Evolutionary conservation across 1,140 invertebrate genomes (phyloP), one percentile per base, ranked within the genome.

Genomic region (Aethina tumida): DNA sequence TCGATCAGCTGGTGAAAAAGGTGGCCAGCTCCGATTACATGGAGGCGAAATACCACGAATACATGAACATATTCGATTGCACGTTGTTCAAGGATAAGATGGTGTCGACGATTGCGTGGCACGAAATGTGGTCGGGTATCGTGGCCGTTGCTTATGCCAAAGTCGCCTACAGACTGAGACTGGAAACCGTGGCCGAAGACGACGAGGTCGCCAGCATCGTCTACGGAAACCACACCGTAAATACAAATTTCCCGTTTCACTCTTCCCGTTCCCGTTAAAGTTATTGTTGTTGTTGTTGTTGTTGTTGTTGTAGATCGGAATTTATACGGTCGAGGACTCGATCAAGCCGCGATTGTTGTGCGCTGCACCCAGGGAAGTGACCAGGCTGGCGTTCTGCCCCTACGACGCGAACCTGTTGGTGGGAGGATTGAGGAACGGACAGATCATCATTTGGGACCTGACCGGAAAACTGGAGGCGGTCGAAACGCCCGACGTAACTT

Each of bases 361-460:
- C 21, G 73, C 81, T 52, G 68, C 73, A 9, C 70, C 73, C 0
- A 64, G 75, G 21, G 76, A 81, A 64, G 70, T 82, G 0, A 70
- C 70, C 6, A 56, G 61, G 0, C 53, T 84, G 5, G 68, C 73
- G 1, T 79, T 81, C 56, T 81, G 76, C 55, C 78, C 77, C 1
- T 70, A 72, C 25, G 67, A 84, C 50, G 71, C 71, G 25, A 79
- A 80, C 56, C 50, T 81, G 22, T 49, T 84, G 29, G 47, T 81
- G 18, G 82, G 80, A 15, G 81, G 81, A n/a, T 77, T 72, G 20
- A 59, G 63, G 4, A 84, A 80, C 56, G 83, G 82, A 2, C 77
- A 81, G 66, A 60, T 84, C 10, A 62, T 79, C 14, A 43, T 85
- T 12, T 85, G 82, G 82, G 78, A 85, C 55, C 65, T 85, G 21